Base-by-base conservation (phyloP, 2,113 vertebrate genomes). In the Hypomesus transpacificus region DNA sequence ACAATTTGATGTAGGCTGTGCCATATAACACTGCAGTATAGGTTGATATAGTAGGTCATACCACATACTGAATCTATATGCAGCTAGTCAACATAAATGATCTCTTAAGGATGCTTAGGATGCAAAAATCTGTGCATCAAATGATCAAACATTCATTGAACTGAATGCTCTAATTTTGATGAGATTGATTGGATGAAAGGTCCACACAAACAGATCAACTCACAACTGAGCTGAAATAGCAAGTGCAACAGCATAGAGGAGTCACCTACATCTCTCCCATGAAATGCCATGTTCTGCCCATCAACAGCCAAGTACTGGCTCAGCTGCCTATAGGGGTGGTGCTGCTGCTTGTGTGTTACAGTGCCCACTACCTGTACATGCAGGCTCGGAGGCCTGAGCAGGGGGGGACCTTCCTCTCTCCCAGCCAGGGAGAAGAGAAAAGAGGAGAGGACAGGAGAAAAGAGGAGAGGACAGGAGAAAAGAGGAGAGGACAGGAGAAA, bases 321-420 rank as follows among this genome's bases (percentile, higher is more conserved):
- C 24, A 78, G 85, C 82, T 75, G 78, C 39, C 4, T 46, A 46
- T 82, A 73, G 79, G 81, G 88, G 80, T 82, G 88, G 81, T 84
- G 84, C 85, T 88, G 81, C 50, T 85, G 84, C 83, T 85, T 80
- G 21, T 87, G 84, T 85, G 84, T 72, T 85, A 78, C 83, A 89
- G 85, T 86, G 85, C 85, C 84, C 86, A 79, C 82, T 89, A 86
- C 83, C 85, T 89, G 85, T 85, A 80, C 78, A 83, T 81, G 82
- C 82, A 86, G 84, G 75, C 74, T 79, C 58, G 24, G 9, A 50
- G 9, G 82, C 83, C 75, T 82, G 66, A 65, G 20, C 68, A 65
- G 1, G 2, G 59, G 56, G 73, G 21, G 39, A 7, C 57, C 70
- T 68, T 59, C 65, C 64, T 53, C 67, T 21, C 62, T 24, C 64